These are phyloP conservation scores for Dasyprocta punctata DNA, from an alignment of 2,113 vertebrate species.

Conservation along the genomic window DNA sequence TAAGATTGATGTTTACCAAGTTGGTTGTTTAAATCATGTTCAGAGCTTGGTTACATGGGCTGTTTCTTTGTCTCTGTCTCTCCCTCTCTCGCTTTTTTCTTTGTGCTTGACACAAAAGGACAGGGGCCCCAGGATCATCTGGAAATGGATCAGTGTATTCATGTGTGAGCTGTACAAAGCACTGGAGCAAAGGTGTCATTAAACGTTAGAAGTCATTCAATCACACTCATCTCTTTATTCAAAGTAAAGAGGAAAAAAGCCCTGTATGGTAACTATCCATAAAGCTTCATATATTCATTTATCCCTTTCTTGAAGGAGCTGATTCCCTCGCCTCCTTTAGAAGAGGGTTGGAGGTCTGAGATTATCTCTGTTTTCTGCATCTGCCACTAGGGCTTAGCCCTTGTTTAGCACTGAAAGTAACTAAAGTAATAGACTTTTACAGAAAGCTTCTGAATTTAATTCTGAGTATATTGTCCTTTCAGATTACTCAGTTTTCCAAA, in stretches of 20 bases:
- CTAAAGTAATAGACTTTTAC: constrained; percentile 46
- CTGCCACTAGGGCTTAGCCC: neutral
- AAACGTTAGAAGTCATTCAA: constrained; percentile 69
- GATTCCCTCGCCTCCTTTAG: neutral
- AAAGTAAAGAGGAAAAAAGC: constrained; percentile 22
- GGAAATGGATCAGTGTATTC: constrained; percentile 64
- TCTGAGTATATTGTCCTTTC: constrained; percentile 57
- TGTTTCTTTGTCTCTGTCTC: constrained; percentile 64
- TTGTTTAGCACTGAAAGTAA: constrained; percentile 47
- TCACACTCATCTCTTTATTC: constrained; percentile 47
- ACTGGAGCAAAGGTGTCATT: constrained; percentile 74
- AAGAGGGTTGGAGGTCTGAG: neutral
- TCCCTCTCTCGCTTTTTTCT: constrained; percentile 64
- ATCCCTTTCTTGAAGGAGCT: neutral
- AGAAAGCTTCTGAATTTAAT: constrained; percentile 41
- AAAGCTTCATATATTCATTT: neutral
- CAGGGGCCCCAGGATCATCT: constrained; percentile 65
- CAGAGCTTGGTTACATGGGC: constrained; percentile 55
- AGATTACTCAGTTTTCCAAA: constrained; percentile 57
- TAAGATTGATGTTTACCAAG: constrained; percentile 72
- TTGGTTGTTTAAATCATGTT: constrained; percentile 73
- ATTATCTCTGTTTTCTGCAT: constrained; percentile 25
- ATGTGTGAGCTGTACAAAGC: constrained; percentile 75
- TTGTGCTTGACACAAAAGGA: constrained; percentile 72
- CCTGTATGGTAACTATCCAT: neutral